Evolutionary conservation across 2,113 vertebrate genomes (phyloP).

Genomic region (Hyla sarda): DNA sequence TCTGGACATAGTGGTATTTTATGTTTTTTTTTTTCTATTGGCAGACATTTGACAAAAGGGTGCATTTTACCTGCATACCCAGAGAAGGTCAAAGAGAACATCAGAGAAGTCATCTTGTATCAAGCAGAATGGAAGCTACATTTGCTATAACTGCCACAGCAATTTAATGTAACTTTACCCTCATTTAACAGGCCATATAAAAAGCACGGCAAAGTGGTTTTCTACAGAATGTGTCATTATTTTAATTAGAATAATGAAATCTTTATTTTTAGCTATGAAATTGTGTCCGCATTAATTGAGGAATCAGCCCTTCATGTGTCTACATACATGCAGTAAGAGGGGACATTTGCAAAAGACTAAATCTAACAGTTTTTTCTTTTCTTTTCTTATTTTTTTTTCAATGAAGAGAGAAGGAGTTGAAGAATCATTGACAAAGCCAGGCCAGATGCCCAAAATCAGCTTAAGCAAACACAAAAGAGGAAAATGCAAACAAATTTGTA

Average conservation of each 20-base stretch:
- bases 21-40: conserved; percentile 30
- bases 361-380: background rate
- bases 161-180: conserved; percentile 50
- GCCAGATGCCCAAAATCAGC: conserved; percentile 39
- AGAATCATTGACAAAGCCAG: conserved; percentile 61
- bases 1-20: conserved; percentile 41
- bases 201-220: conserved; percentile 20
- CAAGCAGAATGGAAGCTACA: conserved; percentile 47
- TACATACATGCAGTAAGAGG: background rate
- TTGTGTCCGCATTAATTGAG: conserved; percentile 31
- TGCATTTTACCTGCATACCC: conserved; percentile 46
- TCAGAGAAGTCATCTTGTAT: conserved; percentile 33
- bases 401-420: conserved; percentile 12
- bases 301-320: background rate
- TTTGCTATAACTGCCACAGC: conserved; percentile 50
- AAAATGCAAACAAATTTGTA: conserved; percentile 62
- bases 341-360: conserved; percentile 20
- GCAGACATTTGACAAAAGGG: conserved; percentile 52
- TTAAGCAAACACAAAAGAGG: conserved; percentile 61
- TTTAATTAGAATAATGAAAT: conserved; percentile 50
- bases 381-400: conserved; percentile 1
- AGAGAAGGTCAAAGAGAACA: conserved; percentile 56
- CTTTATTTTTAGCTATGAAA: conserved; percentile 28
- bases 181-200: conserved; percentile 47
- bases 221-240: conserved; percentile 40